These are phyloP conservation scores for Aphelenchoides bicaudatus DNA, from an alignment of 2,888 invertebrate species.

Conservation along the genomic window DNA sequence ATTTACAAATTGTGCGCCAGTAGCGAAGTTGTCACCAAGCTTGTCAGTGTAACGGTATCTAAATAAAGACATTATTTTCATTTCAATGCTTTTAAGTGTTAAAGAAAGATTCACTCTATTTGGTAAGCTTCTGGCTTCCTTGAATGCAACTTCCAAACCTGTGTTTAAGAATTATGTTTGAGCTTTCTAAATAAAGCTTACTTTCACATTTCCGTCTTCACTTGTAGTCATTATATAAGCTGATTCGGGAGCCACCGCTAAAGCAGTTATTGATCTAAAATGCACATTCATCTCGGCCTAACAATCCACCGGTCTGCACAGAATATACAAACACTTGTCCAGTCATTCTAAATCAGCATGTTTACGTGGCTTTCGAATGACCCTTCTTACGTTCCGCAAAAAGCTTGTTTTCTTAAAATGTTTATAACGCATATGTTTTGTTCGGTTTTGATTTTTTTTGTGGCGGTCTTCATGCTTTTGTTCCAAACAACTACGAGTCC, in stretches of 20 bases:
- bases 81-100: background rate
- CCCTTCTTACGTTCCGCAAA: conserved; percentile 44
- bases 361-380: too few species aligned
- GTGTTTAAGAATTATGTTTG: conserved; percentile 40
- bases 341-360: too few species aligned
- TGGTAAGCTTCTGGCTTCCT: conserved; percentile 57
- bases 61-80: background rate
- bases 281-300: conserved; percentile 49
- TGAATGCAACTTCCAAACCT: conserved; percentile 57
- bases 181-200: background rate
- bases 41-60: conserved; percentile 45
- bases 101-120: conserved; percentile 25
- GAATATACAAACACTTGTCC: conserved; percentile 38
- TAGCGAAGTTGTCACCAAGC: conserved; percentile 35
- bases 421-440: conserved; percentile 46
- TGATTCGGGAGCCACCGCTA: conserved; percentile 59
- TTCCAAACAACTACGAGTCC: conserved; percentile 53
- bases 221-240: conserved; percentile 43
- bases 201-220: conserved; percentile 2
- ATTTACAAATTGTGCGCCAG: conserved; percentile 54
- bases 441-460: conserved; percentile 40
- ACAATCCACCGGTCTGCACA: conserved; percentile 39
- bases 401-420: conserved; percentile 51
- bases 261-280: conserved; percentile 42
- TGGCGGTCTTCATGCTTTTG: conserved; percentile 44